Base-by-base conservation (phyloP, 2,888 invertebrate species). In the Uropetala carovei region DNA sequence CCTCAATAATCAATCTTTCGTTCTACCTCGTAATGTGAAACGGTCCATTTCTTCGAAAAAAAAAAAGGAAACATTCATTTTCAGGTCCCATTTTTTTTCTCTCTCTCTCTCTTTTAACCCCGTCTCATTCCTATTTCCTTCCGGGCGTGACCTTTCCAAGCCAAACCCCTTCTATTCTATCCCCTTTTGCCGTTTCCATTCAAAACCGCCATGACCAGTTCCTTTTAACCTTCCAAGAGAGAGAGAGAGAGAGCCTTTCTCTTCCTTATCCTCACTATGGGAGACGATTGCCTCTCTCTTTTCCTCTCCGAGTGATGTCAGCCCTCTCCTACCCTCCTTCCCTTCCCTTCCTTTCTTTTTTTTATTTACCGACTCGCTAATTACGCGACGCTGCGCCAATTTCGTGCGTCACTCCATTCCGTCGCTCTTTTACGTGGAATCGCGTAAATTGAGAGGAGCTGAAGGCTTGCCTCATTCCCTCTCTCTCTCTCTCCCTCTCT, bases 371-470 rank as follows among this genome's bases (percentile, higher is more conserved):
- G 60, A 43, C 43, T 60, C 60, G 30, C 68, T 68, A 68, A 68
- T 68, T 68, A 68, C 68, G n/a, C 68, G 43, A 64, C 27, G 86
- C 60, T 89, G 64, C 64, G 64, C 64, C 43, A 43, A 60, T 43
- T 64, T 43, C 30, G 43, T 43, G 59, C 59, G n/a, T 85, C 59
- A 57, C 59, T 10, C 59, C 27, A 14, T 59, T 22, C 27, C 27
- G 8, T 86, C 58, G n/a, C 85, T 22, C 59, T 60, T 30, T 60
- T 60, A 9, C 60, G 8, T 27, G 59, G 43, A 43, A 43, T 43
- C 43, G 58, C 85, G 86, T 30, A 60, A 86, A 86, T 86, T 86
- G 86, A 30, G 60, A 27, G 60, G 43, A 14, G 30, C 16, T 60
- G 14, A 64, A 64, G 64, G 64, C 14, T 58, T 10, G 22, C 58